Evolutionary conservation across 2,113 vertebrate genomes (phyloP).

Genomic region (Coracopsis vasa): DNA sequence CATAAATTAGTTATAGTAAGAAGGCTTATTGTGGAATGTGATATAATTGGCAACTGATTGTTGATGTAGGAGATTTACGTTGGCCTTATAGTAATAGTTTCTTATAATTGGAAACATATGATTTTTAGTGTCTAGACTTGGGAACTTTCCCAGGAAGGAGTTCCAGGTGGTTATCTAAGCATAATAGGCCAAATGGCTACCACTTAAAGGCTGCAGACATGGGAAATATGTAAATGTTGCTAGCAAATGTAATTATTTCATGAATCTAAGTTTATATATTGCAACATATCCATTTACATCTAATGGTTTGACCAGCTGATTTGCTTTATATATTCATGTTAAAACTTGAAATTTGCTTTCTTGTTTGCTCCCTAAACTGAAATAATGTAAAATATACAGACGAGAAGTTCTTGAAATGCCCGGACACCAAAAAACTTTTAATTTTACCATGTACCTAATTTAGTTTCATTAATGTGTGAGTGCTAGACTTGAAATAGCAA

Average conservation of each 20-base stretch:
- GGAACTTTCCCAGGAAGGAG: slow-evolving; percentile 73
- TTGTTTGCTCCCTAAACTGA: neutral
- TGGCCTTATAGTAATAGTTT: slow-evolving; percentile 46
- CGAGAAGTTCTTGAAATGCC: neutral
- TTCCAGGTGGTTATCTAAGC: slow-evolving; percentile 76
- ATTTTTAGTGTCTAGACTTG: slow-evolving; percentile 75
- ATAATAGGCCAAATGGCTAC: slow-evolving; percentile 53
- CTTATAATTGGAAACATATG: slow-evolving; percentile 72
- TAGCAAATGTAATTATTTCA: slow-evolving; percentile 31
- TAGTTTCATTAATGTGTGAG: neutral
- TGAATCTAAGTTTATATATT: slow-evolving; percentile 17
- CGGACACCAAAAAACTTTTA: neutral
- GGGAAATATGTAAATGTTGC: slow-evolving; percentile 27
- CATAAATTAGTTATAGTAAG: slow-evolving; percentile 48
- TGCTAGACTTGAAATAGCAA: neutral
- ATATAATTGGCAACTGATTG: slow-evolving; percentile 64
- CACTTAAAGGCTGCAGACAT: slow-evolving; percentile 46
- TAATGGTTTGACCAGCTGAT: neutral
- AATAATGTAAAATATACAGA: neutral
- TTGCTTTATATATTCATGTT: neutral
- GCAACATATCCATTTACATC: neutral
- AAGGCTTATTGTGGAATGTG: slow-evolving; percentile 55
- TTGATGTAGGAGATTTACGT: slow-evolving; percentile 66
- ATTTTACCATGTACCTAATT: neutral
- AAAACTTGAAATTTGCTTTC: neutral